Conservation (phyloP, 2,113 vertebrate species). For the Peromyscus californicus region DNA sequence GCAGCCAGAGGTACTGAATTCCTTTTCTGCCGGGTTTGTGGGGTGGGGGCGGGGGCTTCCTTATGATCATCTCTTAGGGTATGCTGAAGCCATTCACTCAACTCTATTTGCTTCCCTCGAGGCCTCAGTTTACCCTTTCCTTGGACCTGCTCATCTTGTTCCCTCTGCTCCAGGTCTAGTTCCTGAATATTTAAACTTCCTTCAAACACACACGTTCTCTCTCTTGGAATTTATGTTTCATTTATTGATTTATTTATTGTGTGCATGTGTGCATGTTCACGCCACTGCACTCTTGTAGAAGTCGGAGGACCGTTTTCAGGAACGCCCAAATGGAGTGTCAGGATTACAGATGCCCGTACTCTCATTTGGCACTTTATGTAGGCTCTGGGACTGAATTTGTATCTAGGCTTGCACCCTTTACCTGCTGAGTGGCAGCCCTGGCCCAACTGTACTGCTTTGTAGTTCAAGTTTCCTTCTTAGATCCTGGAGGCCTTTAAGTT, state of each 20-base stretch:
- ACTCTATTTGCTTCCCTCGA: background rate
- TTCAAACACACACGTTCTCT: background rate
- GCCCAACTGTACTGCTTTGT: background rate
- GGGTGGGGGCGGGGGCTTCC: too few relatives aligned
- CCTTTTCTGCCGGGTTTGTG: background rate
- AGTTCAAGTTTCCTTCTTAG: background rate
- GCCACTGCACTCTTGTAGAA: background rate
- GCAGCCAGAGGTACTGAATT: background rate
- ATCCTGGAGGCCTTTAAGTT: background rate
- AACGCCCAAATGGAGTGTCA: background rate
- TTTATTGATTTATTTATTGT: background rate
- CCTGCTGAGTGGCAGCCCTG: background rate
- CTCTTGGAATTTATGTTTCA: background rate
- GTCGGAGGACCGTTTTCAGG: background rate
- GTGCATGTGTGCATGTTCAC: background rate
- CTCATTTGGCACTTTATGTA: background rate
- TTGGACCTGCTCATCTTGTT: background rate
- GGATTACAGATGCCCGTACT: background rate
- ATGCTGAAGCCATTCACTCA: background rate
- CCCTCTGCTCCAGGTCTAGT: background rate
- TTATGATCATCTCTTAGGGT: too few relatives aligned
- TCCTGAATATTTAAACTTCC: background rate
- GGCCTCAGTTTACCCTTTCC: background rate
- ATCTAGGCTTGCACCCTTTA: background rate
- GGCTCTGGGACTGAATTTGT: background rate